Evolutionary conservation across 2,113 vertebrate species (phyloP), one percentile per base, ranked within the genome.

Genomic region (Peromyscus leucopus): DNA sequence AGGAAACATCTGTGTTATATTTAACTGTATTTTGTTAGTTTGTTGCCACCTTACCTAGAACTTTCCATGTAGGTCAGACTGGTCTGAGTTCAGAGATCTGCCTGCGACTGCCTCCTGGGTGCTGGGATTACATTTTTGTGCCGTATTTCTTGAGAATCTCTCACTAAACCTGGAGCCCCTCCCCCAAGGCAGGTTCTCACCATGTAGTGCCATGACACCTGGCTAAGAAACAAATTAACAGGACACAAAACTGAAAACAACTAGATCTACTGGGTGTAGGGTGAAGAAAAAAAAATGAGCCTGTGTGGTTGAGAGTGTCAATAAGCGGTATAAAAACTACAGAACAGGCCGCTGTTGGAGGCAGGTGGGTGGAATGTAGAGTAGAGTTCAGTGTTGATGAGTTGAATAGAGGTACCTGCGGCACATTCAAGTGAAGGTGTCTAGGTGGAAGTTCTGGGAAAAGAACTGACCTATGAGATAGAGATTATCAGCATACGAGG

Each of bases 161-260:
- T 76, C n/a, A 76, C 42, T 75, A 46, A 75, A 46, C 74, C 39
- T 76, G 74, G 74, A 28, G 42, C 22, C 24, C 3, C 22, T 28
- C 11, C 39, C 39, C 11, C 24, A 46, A 13, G 42, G 11, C 74
- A 76, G 42, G 39, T 42, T 46, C 74, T 76, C 42, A 28, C 39
- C 74, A 76, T 15, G 42, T 76, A 76, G 10, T n/a, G 36, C 69
- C 24, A 76, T 42, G 42, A 76, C 39, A 76, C 24, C 42, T 76
- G 11, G 74, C 24, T 76, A 74, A 67, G 78, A 65, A 86, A 89
- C 88, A 87, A 92, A 76, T 94, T 65, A 94, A 67, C 31, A 80
- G 57, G 76, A 71, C 17, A 90, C 48, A 55, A 69, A 75, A 88
- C 36, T 74, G 65, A 39, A 59, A 91, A 39, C 39, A 96, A 83